Base-by-base conservation (phyloP, 2,797 vertebrate species). In the Coranthus polyacanthus region DNA sequence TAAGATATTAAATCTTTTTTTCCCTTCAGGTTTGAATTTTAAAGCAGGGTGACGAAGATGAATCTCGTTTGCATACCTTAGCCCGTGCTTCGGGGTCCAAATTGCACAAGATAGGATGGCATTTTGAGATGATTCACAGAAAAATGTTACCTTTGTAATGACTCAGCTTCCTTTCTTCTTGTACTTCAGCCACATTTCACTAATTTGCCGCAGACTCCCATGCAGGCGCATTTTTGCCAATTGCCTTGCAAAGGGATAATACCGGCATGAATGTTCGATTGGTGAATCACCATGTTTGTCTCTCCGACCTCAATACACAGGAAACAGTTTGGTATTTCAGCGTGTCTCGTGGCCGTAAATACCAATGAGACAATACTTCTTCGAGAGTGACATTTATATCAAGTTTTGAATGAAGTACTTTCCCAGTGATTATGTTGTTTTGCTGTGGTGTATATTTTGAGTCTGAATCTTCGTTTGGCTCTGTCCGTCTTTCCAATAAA, bases 111-210 rank as follows among this genome's bases (percentile, higher is more conserved):
- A 72, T 78, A 46, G 73, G 78, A 68, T 47, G 64, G 17, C 71
- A 43, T 76, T 70, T 79, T 60, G 29, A 34, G 64, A 54, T 18
- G 47, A 81, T 62, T 81, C 20, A 64, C 62, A 72, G 15, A 51
- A 68, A 79, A 80, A 50, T 75, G 63, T 78, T 63, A 57, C 24
- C 38, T 71, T n/a, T 52, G 7, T 56, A 54, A 54, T 75, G 69
- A 81, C 65, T 81, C 60, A 69, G 66, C 61, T 43, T 52, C 47
- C 41, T 75, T 56, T 72, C 74, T 55, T 34, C 12, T 44, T 12
- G 5, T 54, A n/a, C 59, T 73, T 49, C 56, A 56, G 39, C 18
- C 34, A 56, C 52, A 76, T 68, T 67, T 44, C 42, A 52, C 52
- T 61, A 12, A 72, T 64, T 68, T 6, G 0, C 43, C 42, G 21